Evolutionary conservation across 2,888 invertebrate species (phyloP).

Genomic region (Anoncus sp.): DNA sequence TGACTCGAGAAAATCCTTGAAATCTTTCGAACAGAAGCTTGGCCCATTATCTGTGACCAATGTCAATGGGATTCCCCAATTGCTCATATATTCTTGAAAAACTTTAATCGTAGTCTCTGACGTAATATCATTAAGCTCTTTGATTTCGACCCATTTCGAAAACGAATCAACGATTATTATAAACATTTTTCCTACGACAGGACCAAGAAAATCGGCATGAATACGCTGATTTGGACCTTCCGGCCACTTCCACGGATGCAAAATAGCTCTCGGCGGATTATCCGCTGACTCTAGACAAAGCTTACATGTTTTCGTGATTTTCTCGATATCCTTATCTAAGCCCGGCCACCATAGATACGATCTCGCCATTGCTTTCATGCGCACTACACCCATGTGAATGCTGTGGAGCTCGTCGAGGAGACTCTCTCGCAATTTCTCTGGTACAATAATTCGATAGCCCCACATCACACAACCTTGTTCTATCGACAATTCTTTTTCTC

Average conservation of each 20-base stretch:
- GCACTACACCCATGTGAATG: neutral
- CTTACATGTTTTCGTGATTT: slow-evolving; percentile 63
- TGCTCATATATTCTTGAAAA: slow-evolving; percentile 49
- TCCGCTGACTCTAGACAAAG: slow-evolving; percentile 56
- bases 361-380: slow-evolving; percentile 25
- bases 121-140: slow-evolving; percentile 43
- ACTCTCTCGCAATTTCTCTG: neutral
- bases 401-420: neutral
- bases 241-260: slow-evolving; percentile 64
- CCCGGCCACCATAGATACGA: slow-evolving; percentile 61
- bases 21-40: slow-evolving; percentile 40
- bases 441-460: slow-evolving; percentile 38
- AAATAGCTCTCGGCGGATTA: slow-evolving; percentile 27
- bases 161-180: slow-evolving; percentile 59
- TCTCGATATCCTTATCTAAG: slow-evolving; percentile 43
- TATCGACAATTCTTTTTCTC: slow-evolving; percentile 40
- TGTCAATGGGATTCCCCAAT: slow-evolving; percentile 48
- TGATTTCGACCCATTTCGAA: slow-evolving; percentile 66
- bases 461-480: slow-evolving; percentile 61
- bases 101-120: slow-evolving; percentile 47
- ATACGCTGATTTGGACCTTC: slow-evolving; percentile 59
- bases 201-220: slow-evolving; percentile 65
- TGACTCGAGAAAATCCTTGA: neutral
- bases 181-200: slow-evolving; percentile 46
- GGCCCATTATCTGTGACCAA: slow-evolving; percentile 54